These are phyloP conservation scores for Pluvialis apricaria DNA, from an alignment of 2,113 vertebrate species.

Conservation along the genomic window DNA sequence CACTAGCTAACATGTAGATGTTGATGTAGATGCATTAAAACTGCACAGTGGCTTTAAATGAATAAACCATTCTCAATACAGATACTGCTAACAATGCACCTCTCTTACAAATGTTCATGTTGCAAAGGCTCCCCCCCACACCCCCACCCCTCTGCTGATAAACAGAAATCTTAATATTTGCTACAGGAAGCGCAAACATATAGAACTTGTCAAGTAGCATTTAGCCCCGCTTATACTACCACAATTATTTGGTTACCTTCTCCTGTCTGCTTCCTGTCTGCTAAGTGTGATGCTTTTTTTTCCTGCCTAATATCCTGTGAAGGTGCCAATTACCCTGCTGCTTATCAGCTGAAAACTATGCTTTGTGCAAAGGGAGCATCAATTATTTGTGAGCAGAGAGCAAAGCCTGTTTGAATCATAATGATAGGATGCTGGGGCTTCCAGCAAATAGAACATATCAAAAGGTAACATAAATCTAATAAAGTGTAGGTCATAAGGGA, in stretches of 20 bases:
- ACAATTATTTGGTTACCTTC: slow-evolving; percentile 57
- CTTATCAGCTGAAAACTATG: slow-evolving; percentile 75
- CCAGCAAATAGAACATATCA: slow-evolving; percentile 71
- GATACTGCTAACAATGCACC: not conserved
- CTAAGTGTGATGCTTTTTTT: slow-evolving; percentile 41
- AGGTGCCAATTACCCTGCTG: slow-evolving; percentile 74
- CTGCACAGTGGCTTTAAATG: not conserved
- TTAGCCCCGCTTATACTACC: not conserved
- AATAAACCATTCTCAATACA: not conserved
- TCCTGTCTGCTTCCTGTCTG: slow-evolving; percentile 59
- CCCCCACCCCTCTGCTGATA: not conserved
- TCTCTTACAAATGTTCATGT: not conserved
- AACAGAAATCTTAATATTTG: slow-evolving; percentile 43
- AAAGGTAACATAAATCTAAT: slow-evolving; percentile 71
- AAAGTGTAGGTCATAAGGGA: slow-evolving; percentile 66
- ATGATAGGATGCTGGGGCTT: slow-evolving; percentile 67
- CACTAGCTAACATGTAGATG: not conserved
- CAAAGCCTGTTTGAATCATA: slow-evolving; percentile 69
- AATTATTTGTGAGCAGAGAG: slow-evolving; percentile 79
- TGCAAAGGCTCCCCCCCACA: not conserved
- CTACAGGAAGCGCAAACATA: slow-evolving; percentile 17
- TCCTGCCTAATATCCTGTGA: slow-evolving; percentile 65
- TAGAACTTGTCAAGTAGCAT: slow-evolving; percentile 26
- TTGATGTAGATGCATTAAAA: not conserved
- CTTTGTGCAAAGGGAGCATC: slow-evolving; percentile 74